Evolutionary conservation across 2,888 invertebrate genomes (phyloP).

Genomic region (Ptychoptera contaminata): DNA sequence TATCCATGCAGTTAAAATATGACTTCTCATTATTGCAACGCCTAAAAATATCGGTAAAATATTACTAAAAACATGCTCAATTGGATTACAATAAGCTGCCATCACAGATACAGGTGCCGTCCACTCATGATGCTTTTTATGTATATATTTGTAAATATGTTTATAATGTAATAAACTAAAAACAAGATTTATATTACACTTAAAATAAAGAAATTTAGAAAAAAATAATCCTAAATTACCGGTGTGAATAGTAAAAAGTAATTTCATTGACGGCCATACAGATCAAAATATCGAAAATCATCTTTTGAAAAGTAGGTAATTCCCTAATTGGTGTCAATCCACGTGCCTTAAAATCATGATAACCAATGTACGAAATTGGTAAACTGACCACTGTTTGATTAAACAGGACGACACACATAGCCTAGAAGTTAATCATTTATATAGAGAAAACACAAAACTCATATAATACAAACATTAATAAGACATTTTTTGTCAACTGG

Average conservation of each 20-base stretch:
- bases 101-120: conserved; percentile 4
- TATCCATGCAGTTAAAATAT: not conserved
- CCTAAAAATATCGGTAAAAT: conserved; percentile 3
- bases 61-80: conserved; percentile 7
- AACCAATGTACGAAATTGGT: not conserved
- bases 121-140: conserved; percentile 8
- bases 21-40: not conserved
- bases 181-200: not conserved
- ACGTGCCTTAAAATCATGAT: not conserved
- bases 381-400: conserved; percentile 1
- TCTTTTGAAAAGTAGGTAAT: conserved; percentile 2
- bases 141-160: conserved; percentile 3
- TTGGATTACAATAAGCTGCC: conserved; percentile 5
- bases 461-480: conserved; percentile 32
- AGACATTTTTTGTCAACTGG: conserved; percentile 47
- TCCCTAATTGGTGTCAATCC: not conserved
- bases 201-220: not conserved
- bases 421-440: too few species aligned
- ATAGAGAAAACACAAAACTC: too few species aligned
- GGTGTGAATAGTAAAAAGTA: conserved; percentile 7
- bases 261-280: conserved; percentile 1
- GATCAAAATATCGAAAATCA: not conserved
- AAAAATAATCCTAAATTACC: not conserved
- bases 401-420: not conserved
- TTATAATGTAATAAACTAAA: conserved; percentile 2